Evolutionary conservation across 2,888 invertebrate species (phyloP), one percentile per base, ranked within the genome.

Genomic region (Camptogramma bilineatum): DNA sequence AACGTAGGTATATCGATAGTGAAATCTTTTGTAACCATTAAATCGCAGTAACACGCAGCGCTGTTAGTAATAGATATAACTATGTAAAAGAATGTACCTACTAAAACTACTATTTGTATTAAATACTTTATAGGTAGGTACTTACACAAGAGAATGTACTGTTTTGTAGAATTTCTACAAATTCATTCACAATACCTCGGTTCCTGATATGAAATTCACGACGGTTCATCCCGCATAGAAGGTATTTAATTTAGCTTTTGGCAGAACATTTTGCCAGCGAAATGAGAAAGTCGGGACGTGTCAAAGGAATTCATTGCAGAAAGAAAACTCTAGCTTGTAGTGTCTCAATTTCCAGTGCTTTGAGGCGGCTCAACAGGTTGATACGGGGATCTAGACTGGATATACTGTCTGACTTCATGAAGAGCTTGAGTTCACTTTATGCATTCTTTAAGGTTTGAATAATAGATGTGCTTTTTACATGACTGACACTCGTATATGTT

Each of bases 231-330:
- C 47, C 18, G 28, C 53, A 9, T 16, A 24, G 62, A 47, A 50
- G 63, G 63, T 63, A 70, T 71, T 66, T 69, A 72, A 70, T 72
- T 69, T 63, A 54, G 51, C 53, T 47, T 64, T 72, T 66, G 66
- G 56, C 28, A 28, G 7, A 65, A 70, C 59, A 51, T 55, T 58
- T 57, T 58, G 56, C 63, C 63, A 47, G 64, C 54, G 62, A 71
- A 69, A 73, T 73, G 71, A 73, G 68, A 72, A 71, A 67, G 69
- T 68, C 69, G 65, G 52, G 16, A 56, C 52, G 68, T 64, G 64
- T 74, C 73, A 72, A 74, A 74, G 66, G 72, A 68, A 53, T 66
- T 71, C 69, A 66, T 66, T 62, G 44, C 9, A 56, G 52, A 61
- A 46, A 54, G 47, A 48, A 56, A 48, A 56, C 46, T 47, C 10